A percentile compares a stretch with the other conserved stretches of the same genome.
These are phyloP conservation scores for Scaptomyza caliginosa DNA, from an alignment of 2,888 invertebrate species.

Conservation along the genomic window DNA sequence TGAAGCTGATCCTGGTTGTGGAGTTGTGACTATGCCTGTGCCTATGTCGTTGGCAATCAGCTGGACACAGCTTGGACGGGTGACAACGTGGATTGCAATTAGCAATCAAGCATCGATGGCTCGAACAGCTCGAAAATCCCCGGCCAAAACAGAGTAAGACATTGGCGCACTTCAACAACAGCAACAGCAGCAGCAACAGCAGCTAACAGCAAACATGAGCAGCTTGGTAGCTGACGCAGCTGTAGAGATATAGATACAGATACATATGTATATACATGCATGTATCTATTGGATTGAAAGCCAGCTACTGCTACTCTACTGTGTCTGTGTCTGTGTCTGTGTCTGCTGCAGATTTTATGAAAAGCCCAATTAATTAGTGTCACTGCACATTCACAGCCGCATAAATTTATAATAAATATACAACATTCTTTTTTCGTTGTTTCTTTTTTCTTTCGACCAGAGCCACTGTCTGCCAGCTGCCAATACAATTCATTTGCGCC, in stretches of 20 bases:
- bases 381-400: conserved; percentile 48
- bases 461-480: conserved; percentile 64
- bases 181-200: conserved; percentile 27
- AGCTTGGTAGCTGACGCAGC: conserved; percentile 58
- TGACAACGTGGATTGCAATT: conserved; percentile 66
- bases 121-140: conserved; percentile 13
- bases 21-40: conserved; percentile 6
- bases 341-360: conserved; percentile 61
- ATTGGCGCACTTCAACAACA: conserved; percentile 50
- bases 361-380: conserved; percentile 75
- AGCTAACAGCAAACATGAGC: conserved; percentile 52
- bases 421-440: not conserved
- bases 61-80: conserved; percentile 37
- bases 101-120: conserved; percentile 72
- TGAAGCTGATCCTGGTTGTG: conserved; percentile 6
- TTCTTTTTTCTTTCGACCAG: conserved; percentile 15
- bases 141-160: conserved; percentile 48
- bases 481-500: conserved; percentile 78
- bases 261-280: conserved; percentile 31
- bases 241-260: conserved; percentile 45
- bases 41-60: conserved; percentile 58
- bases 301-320: conserved; percentile 11
- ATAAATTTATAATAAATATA: conserved; percentile 70
- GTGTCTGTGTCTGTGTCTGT: conserved; percentile 13
- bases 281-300: conserved; percentile 37